Conservation (phyloP, 30 jellyfish, hydroid and myxozoan species). For the Aurelia aurita region DNA sequence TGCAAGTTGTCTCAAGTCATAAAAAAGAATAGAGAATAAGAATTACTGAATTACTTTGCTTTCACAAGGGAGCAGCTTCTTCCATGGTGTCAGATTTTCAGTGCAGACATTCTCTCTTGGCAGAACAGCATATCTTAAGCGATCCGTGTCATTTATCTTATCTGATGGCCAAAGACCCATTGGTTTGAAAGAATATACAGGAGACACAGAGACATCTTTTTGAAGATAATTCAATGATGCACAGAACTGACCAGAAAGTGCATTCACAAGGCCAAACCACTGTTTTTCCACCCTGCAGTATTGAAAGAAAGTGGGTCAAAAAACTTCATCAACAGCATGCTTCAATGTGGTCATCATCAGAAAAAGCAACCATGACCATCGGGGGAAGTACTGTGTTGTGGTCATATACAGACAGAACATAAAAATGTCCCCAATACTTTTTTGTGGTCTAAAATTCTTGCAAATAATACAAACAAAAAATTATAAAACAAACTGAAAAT, state of each 20-base stretch:
- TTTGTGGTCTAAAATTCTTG: too few species aligned
- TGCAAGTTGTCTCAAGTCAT: background rate
- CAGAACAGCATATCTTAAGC: constrained; percentile 81
- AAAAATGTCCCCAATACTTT: too few species aligned
- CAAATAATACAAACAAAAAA: too few species aligned
- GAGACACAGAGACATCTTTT: constrained; percentile 75
- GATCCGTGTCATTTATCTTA: background rate
- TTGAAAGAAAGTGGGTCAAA: background rate
- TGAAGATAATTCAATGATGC: constrained; percentile 87
- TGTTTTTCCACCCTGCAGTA: constrained; percentile 73
- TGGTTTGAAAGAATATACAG: constrained; percentile 78
- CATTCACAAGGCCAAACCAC: constrained; percentile 91
- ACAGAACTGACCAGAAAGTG: constrained; percentile 96
- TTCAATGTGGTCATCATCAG: too few species aligned
- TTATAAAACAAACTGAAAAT: too few species aligned
- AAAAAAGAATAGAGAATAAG: background rate
- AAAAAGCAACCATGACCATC: too few species aligned
- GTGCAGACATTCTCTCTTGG: constrained; percentile 96
- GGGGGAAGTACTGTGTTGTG: too few species aligned
- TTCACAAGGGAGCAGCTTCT: constrained; percentile 90
- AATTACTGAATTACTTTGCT: constrained; percentile 59
- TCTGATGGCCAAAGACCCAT: constrained; percentile 92
- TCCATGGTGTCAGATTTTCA: constrained; percentile 98
- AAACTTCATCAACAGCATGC: too few species aligned
- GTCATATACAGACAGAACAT: too few species aligned